Base-by-base conservation (phyloP, 2,888 invertebrate species). In the Tipula lateralis region DNA sequence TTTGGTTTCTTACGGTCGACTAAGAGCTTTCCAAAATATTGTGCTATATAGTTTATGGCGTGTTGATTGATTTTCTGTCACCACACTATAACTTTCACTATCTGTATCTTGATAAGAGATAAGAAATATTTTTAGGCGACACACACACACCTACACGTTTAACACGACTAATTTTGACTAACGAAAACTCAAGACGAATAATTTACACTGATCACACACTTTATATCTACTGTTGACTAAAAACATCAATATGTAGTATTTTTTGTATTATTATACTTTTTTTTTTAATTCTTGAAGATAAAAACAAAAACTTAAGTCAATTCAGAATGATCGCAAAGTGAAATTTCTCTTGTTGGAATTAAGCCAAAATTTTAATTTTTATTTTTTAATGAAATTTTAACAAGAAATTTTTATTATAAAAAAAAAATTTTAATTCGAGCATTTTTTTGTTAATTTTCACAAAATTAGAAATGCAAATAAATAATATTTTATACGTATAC, bases 261-360 rank as follows among this genome's bases (percentile, higher is more conserved):
- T 66, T 66, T 66, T 66, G 19, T 19, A 39, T 32, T 32, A 32
- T 32, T 32, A 7, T 32, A 7, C 5, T 44, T 50, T 50, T 50
- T 50, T 16, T 50, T 50, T 1, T 50, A 36, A 36, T 44, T 44
- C 44, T 44, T 7, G 19, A 66, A 24, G 24, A 66, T 66, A 66
- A 66, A 66, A 66, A 66, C 66, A 66, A 66, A 66, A 66, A 66
- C 66, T 66, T 66, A 66, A 66, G 66, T 66, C 66, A 66, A 66
- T 66, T 66, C 24, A 24, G 24, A 66, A 66, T 66, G 66, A 66
- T 66, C 66, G 24, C 66, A 66, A 66, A 66, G 66, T 66, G 19
- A 66, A 66, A 66, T 66, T 66, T 66, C 66, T 66, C 66, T 66
- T 9, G 24, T 66, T 66, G 66, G 66, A 66, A 66, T 66, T 24